A percentile compares a stretch with the other conserved stretches of the same genome.
Evolutionary conservation across 2,113 vertebrate genomes (phyloP).

Genomic region (Dasyprocta punctata): DNA sequence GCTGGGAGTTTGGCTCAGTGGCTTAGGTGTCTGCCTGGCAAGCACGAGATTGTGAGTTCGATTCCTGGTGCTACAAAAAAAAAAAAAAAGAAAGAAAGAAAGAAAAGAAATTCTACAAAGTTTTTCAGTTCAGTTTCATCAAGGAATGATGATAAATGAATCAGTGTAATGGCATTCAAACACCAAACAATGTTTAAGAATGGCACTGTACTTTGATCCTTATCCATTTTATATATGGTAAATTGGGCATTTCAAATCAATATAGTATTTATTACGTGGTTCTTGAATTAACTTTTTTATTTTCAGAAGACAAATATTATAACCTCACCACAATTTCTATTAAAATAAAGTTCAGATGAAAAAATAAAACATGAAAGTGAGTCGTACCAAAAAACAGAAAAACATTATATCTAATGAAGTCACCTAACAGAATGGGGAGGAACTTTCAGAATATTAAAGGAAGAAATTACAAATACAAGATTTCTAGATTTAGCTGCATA

Average conservation of each 20-base stretch:
- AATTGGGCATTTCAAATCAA: conserved; percentile 43
- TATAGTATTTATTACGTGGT: conserved; percentile 24
- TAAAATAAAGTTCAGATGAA: conserved; percentile 64
- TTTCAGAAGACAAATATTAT: conserved; percentile 59
- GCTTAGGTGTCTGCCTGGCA: no score
- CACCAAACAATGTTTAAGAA: conserved; percentile 45
- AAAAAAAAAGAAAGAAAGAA: no score
- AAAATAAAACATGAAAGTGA: conserved; percentile 52
- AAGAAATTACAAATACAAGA: conserved; percentile 34
- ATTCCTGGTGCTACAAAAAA: no score
- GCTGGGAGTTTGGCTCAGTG: no score
- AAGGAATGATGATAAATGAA: conserved; percentile 51
- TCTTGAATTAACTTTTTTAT: conserved; percentile 17
- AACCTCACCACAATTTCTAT: conserved; percentile 47
- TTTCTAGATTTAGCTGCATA: conserved; percentile 39
- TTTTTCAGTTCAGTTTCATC: conserved; percentile 56
- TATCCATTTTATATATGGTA: conserved; percentile 13
- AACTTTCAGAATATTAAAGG: conserved; percentile 43
- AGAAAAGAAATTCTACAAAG: conserved; percentile 48
- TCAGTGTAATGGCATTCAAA: neutral
- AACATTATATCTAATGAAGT: conserved; percentile 8
- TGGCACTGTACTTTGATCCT: neutral
- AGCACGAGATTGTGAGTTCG: no score
- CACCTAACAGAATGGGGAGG: conserved; percentile 25
- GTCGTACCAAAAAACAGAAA: neutral